Evolutionary conservation across 1,140 invertebrate species (phyloP).

Genomic region (Trichonephila inaurata): DNA sequence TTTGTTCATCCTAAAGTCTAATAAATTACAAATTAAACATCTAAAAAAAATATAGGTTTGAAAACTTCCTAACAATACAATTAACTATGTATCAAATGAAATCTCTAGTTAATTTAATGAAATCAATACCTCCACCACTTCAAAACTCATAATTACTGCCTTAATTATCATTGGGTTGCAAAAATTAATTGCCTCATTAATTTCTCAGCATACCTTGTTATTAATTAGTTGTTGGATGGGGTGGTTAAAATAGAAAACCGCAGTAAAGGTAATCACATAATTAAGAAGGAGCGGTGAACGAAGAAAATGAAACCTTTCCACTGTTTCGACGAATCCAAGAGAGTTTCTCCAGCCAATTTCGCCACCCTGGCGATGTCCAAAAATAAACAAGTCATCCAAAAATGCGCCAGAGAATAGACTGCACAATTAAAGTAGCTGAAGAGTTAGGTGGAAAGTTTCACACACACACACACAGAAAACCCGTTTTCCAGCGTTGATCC

Average conservation of each 20-base stretch:
- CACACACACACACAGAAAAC: no score
- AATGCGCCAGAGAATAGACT: neutral
- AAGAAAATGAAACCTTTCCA: neutral
- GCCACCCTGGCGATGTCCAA: neutral
- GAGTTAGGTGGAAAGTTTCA: neutral
- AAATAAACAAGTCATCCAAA: constrained; percentile 8
- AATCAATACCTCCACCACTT: neutral
- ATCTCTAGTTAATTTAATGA: no score
- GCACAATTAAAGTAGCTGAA: constrained; percentile 2
- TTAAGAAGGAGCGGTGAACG: neutral
- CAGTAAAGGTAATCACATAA: neutral
- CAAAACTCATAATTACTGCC: neutral
- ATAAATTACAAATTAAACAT: no score
- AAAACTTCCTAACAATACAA: no score
- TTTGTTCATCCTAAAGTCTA: no score
- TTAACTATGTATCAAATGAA: no score
- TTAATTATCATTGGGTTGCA: neutral
- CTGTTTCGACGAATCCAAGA: neutral
- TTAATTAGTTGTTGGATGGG: neutral
- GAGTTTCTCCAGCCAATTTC: neutral
- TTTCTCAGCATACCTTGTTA: neutral
- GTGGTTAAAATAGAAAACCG: neutral
- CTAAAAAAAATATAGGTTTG: no score
- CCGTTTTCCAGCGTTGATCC: neutral
- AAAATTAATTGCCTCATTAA: constrained; percentile 17